Evolutionary conservation across 2,888 invertebrate genomes (phyloP).

Genomic region (Trissolcus japonicus): DNA sequence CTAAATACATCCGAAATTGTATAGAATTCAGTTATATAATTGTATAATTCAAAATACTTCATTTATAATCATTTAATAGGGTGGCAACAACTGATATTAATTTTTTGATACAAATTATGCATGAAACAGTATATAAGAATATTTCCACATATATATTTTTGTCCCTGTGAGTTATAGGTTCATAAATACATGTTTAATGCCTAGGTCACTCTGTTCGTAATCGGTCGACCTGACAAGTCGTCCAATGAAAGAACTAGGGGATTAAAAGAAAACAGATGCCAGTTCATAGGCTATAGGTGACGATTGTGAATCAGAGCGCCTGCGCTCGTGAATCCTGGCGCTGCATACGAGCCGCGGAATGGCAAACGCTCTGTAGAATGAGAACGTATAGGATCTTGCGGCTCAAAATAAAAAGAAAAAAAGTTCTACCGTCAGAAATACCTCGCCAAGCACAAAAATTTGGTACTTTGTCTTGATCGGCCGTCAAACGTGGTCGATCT

Average conservation of each 20-base stretch:
- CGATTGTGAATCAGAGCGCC: constrained; percentile 35
- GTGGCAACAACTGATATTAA: no score
- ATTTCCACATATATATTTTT: not conserved
- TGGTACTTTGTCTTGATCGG: not conserved
- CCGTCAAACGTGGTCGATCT: not conserved
- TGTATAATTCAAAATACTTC: no score
- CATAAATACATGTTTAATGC: constrained; percentile 9
- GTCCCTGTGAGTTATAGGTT: not conserved
- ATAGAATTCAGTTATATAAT: no score
- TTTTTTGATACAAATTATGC: not conserved
- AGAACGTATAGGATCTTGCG: constrained; percentile 35
- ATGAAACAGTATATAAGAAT: not conserved
- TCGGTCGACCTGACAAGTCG: constrained; percentile 18
- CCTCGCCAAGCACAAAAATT: not conserved
- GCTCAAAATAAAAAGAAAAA: not conserved
- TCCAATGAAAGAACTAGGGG: constrained; percentile 26
- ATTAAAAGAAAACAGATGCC: constrained; percentile 43
- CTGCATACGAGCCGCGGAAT: constrained; percentile 42
- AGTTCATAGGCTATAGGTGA: constrained; percentile 35
- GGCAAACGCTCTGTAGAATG: constrained; percentile 51
- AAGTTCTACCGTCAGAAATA: not conserved
- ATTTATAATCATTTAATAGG: no score
- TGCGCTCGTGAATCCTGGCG: constrained; percentile 38
- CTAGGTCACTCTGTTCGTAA: constrained; percentile 19
- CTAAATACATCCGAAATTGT: no score